Evolutionary conservation across 1,140 invertebrate genomes (phyloP).

Genomic region (Tetramorium alpestre): DNA sequence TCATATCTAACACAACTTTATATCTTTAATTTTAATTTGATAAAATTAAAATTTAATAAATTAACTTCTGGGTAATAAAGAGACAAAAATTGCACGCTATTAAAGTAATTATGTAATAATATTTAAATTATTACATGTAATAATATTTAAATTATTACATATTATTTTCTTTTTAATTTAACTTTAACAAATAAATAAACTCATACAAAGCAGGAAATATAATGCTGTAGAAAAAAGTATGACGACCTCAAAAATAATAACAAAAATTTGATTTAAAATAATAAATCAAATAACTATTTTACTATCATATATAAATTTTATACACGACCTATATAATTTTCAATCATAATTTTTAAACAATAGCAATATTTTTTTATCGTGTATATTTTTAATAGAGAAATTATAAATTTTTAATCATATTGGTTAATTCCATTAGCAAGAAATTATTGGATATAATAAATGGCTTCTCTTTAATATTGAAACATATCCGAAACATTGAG

Average conservation of each 20-base stretch:
- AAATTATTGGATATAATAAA: neutral
- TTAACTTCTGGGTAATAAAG: neutral
- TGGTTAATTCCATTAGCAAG: neutral
- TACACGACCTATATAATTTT: too few relatives aligned
- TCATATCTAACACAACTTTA: neutral
- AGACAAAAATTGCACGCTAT: too few relatives aligned
- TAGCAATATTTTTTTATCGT: neutral
- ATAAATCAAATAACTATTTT: neutral
- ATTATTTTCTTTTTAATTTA: too few relatives aligned
- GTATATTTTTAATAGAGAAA: neutral
- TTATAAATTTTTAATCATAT: constrained; percentile 1
- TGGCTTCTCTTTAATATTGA: neutral
- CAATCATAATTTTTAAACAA: neutral
- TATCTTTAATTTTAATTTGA: neutral
- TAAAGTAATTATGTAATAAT: too few relatives aligned
- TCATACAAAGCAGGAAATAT: too few relatives aligned
- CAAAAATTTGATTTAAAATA: neutral
- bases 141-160: too few relatives aligned
- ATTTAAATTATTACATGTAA: too few relatives aligned
- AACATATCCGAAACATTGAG: neutral
- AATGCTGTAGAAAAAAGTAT: too few relatives aligned
- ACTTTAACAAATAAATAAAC: too few relatives aligned
- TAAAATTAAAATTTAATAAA: neutral
- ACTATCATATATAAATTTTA: neutral
- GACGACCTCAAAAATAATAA: too few relatives aligned